Percentiles rank a stretch among this genome's conserved stretches.
phyloP scores from a whole-genome alignment of 1,140 invertebrate species.

The Nephila pilipes region DNA sequence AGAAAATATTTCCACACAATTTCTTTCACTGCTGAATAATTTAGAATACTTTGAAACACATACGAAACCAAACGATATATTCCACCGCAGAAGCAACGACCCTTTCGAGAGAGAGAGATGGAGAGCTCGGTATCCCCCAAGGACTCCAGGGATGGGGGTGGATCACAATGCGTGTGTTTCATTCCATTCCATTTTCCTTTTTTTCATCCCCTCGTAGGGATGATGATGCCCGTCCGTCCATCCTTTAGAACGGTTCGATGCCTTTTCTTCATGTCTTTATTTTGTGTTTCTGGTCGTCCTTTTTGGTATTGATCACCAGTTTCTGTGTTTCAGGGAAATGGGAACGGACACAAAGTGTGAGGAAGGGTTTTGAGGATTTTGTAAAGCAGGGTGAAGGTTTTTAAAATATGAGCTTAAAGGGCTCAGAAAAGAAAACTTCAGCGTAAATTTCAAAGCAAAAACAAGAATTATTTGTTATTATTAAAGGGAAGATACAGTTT shows the following conservation, averaged over 20 bases:
- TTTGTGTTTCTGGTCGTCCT: slow-evolving; percentile 40
- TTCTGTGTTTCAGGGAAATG: slow-evolving; percentile 23
- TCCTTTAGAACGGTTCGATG: slow-evolving; percentile 59
- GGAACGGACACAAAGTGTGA: slow-evolving; percentile 46
- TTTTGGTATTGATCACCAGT: slow-evolving; percentile 63
- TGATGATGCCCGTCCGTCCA: slow-evolving; percentile 54
- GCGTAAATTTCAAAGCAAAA: no score
- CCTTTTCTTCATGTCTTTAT: slow-evolving; percentile 18
- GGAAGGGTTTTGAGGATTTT: not conserved
- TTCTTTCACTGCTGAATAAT: slow-evolving; percentile 8
- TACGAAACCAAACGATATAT: not conserved
- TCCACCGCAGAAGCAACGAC: not conserved
- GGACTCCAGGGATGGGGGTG: slow-evolving; percentile 2
- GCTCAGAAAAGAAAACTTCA: no score
- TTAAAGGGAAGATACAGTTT: no score
- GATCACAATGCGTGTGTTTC: slow-evolving; percentile 31
- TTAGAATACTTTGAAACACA: not conserved
- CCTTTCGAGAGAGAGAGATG: not conserved
- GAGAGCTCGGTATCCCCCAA: not conserved
- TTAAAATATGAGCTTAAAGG: no score
- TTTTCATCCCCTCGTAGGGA: not conserved
- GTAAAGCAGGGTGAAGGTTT: not conserved
- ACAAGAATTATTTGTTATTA: no score
- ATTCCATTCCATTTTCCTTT: slow-evolving; percentile 6
- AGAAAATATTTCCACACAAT: slow-evolving; percentile 7